Percentiles rank a stretch among this genome's conserved stretches.
Conservation (phyloP, 2,113 vertebrate species). For the Hydropotes inermis region DNA sequence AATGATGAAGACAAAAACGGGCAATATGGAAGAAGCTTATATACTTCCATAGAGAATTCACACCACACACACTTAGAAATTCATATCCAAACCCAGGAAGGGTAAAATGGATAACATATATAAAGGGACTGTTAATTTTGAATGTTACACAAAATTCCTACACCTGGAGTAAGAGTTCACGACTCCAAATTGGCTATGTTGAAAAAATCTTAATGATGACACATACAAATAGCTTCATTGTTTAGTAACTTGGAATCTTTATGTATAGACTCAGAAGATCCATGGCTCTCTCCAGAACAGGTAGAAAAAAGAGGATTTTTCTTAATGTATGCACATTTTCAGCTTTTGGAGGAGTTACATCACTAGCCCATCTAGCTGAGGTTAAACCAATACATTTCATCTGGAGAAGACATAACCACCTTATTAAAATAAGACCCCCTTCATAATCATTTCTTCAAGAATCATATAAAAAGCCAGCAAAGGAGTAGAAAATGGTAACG, state of each 20-base stretch:
- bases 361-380: background rate
- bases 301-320: background rate
- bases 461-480: background rate
- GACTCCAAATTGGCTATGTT: background rate
- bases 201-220: background rate
- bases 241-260: constrained; percentile 11
- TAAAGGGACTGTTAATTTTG: background rate
- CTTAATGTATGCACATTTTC: background rate
- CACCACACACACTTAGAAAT: background rate
- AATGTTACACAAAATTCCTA: background rate
- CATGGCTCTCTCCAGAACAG: background rate
- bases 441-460: constrained; percentile 20
- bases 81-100: background rate
- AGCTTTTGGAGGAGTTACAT: background rate
- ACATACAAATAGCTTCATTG: background rate
- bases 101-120: background rate
- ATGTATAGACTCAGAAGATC: background rate
- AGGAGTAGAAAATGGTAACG: background rate
- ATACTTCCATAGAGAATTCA: background rate
- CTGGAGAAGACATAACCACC: background rate
- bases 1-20: background rate
- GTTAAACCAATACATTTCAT: background rate
- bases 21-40: background rate
- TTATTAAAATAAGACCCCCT: background rate
- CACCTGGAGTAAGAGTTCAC: background rate